These are phyloP conservation scores for Philotrypesis tridentata DNA, from an alignment of 1,140 invertebrate species.

Conservation along the genomic window DNA sequence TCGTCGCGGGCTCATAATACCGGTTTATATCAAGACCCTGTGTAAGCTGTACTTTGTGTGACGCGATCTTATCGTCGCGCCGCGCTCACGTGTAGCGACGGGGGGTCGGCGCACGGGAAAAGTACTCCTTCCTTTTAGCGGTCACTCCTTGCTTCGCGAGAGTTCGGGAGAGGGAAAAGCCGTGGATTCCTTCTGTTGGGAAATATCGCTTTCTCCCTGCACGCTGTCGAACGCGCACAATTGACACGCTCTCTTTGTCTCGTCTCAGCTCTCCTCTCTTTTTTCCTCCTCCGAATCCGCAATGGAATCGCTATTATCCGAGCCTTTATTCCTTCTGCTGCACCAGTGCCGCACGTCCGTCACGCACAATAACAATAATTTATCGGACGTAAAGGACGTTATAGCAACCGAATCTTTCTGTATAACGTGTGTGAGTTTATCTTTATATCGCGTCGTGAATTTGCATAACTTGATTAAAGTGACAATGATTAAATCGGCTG, in stretches of 20 bases:
- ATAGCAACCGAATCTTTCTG: no score
- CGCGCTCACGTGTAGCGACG: background rate
- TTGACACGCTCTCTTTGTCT: slow-evolving; percentile 13
- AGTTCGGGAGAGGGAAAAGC: background rate
- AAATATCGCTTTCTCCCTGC: slow-evolving; percentile 8
- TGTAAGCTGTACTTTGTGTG: background rate
- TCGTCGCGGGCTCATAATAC: slow-evolving; percentile 28
- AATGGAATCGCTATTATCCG: no score
- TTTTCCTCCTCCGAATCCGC: no score
- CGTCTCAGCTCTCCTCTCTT: no score
- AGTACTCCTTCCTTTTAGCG: background rate
- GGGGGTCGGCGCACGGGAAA: slow-evolving; percentile 1
- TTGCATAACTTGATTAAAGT: slow-evolving; percentile 30
- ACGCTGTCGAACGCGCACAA: background rate
- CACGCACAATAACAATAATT: background rate
- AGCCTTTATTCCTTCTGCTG: no score
- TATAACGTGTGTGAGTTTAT: no score
- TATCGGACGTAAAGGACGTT: no score
- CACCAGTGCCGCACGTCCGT: no score
- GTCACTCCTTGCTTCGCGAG: slow-evolving; percentile 14
- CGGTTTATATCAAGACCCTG: slow-evolving; percentile 6
- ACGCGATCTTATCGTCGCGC: background rate
- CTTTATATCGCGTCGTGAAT: background rate
- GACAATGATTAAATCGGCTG: background rate
- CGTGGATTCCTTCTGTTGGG: slow-evolving; percentile 6